Base-by-base conservation (phyloP, 2,888 invertebrate genomes). In the Empis stercorea region DNA sequence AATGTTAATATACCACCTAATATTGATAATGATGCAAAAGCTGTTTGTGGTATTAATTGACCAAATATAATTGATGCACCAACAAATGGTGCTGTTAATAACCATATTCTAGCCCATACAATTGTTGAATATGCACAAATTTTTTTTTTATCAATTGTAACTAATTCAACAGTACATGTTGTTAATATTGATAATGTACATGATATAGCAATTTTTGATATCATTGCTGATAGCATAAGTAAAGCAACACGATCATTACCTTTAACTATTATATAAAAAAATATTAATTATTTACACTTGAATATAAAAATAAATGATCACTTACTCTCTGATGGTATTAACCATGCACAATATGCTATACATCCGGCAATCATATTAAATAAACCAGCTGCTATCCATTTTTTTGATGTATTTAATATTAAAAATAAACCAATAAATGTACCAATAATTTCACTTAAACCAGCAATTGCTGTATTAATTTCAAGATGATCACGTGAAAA, bases 401-500 rank as follows among this genome's bases (percentile, higher is more conserved):
- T 69, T 4, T 61, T 57, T 1, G 57, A 61, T 10, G 68, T 68
- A 41, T 59, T 62, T 41, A 70, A 32, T 46, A 70, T 70, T 3
- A 70, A 55, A 41, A 60, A 64, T 11, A 70, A 58, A 4, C 66
- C 70, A 49, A 67, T 59, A 48, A 70, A 66, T 17, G 66, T 66
- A 45, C 70, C 70, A 42, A 61, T 57, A 48, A 70, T 65, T 55
- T 70, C 70, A 30, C 65, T 59, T 34, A 62, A 51, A 49, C 70
- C 72, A 34, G 71, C 71, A 17, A 72, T 54, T 6, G 62, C 65
- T 27, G 71, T 71, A 49, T 70, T 71, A 9, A 68, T 56, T 48
- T 64, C 66, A 20, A 72, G 57, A 54, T 71, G 66, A 30, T 68
- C 66, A 9, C 71, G 64, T 50, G 71, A 70, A 49, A 71, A 70